phyloP scores from a whole-genome alignment of 2,888 invertebrate species.

The Acanthosepion pharaonis region DNA sequence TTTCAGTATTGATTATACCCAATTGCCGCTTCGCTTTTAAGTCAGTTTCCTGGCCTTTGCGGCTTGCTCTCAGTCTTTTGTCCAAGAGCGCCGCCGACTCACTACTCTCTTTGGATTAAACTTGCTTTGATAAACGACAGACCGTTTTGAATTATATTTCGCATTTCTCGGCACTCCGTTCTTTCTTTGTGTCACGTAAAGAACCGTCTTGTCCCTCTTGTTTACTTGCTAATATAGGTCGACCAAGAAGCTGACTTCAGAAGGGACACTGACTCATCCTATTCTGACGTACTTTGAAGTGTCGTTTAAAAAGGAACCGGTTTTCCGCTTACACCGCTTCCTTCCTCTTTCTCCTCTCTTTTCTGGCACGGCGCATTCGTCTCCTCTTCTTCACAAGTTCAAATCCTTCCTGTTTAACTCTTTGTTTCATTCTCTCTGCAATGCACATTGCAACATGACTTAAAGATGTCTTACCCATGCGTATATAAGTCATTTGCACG shows the following conservation, averaged over 20 bases:
- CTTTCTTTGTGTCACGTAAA: conserved; percentile 23
- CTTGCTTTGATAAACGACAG: neutral
- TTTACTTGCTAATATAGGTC: neutral
- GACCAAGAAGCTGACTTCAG: neutral
- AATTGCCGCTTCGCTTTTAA: neutral
- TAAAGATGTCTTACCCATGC: too few species aligned
- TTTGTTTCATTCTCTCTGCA: too few species aligned
- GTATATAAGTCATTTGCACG: too few species aligned
- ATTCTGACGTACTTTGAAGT: neutral
- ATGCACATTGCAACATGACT: too few species aligned
- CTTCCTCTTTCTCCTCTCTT: neutral
- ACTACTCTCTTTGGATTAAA: conserved; percentile 21
- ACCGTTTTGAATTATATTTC: neutral
- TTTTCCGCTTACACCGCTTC: neutral
- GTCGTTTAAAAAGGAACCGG: neutral
- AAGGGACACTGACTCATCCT: neutral
- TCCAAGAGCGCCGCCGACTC: too few species aligned
- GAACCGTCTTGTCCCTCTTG: neutral
- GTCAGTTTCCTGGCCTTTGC: neutral
- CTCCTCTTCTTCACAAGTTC: neutral
- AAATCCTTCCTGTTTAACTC: neutral
- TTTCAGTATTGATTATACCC: neutral
- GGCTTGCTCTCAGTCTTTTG: neutral
- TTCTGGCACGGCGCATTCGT: neutral
- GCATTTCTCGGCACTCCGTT: neutral